Conservation (phyloP, 2,888 invertebrate species). For the Stenurella melanura region DNA sequence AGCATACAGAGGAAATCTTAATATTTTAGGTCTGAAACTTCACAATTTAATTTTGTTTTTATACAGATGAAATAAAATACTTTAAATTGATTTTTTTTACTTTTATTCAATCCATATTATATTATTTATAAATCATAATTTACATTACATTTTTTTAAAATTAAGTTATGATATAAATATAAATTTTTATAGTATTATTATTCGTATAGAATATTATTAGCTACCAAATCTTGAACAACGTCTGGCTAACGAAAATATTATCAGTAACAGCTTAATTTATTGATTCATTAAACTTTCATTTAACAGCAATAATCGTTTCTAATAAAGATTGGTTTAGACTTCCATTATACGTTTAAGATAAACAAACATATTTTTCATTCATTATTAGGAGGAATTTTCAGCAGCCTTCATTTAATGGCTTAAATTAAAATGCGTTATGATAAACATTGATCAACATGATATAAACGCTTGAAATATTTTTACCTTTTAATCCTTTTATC, state of each 20-base stretch:
- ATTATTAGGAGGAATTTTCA: slow-evolving; percentile 17
- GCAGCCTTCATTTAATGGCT: slow-evolving; percentile 26
- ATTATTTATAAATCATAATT: no score
- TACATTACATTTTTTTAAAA: neutral
- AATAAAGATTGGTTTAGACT: slow-evolving; percentile 35
- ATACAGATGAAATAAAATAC: no score
- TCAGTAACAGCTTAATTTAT: slow-evolving; percentile 38
- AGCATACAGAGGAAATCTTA: no score
- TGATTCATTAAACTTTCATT: slow-evolving; percentile 28
- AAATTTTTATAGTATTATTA: slow-evolving; percentile 12
- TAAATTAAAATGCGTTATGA: slow-evolving; percentile 19
- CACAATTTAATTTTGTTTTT: no score
- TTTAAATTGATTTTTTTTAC: no score
- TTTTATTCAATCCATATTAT: no score
- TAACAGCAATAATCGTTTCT: slow-evolving; percentile 32
- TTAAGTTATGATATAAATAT: neutral
- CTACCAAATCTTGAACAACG: neutral
- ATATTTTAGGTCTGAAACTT: no score
- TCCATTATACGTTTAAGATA: slow-evolving; percentile 21
- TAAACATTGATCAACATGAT: slow-evolving; percentile 5
- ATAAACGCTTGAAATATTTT: slow-evolving; percentile 2
- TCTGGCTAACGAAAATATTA: slow-evolving; percentile 32
- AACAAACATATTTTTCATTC: slow-evolving; percentile 34
- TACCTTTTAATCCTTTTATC: neutral
- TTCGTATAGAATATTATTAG: neutral